A percentile compares a stretch with the other conserved stretches of the same genome.
phyloP scores from a whole-genome alignment of 2,113 vertebrate species.

The Paraplagusia blochii region DNA sequence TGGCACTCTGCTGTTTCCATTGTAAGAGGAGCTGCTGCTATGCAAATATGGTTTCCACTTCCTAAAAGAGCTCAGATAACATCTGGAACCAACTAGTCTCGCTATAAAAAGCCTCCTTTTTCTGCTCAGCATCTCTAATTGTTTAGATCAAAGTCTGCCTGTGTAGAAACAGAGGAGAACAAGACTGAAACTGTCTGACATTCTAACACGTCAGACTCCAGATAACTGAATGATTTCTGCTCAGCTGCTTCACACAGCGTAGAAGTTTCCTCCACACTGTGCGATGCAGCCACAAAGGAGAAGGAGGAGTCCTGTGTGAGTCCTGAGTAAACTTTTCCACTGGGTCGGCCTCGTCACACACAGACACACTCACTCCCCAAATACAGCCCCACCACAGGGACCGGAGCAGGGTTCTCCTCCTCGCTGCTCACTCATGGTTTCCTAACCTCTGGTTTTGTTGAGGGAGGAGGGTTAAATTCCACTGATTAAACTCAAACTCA shows the following conservation, averaged over 20 bases:
- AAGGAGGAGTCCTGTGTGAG: constrained; percentile 37
- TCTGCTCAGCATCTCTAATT: constrained; percentile 37
- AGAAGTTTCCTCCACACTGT: constrained; percentile 21
- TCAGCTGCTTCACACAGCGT: constrained; percentile 5
- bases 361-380: constrained; percentile 47
- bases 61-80: constrained; percentile 20
- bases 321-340: constrained; percentile 68
- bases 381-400: constrained; percentile 24
- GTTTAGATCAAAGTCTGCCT: constrained; percentile 17
- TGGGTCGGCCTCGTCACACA: constrained; percentile 20
- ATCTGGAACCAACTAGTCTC: constrained; percentile 53
- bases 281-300: constrained; percentile 23
- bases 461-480: too few species aligned
- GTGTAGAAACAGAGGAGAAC: neutral
- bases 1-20: too few species aligned
- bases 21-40: neutral
- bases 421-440: too few species aligned
- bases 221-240: neutral
- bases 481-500: too few species aligned
- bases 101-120: constrained; percentile 29
- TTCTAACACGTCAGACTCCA: neutral
- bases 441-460: too few species aligned
- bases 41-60: neutral
- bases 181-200: neutral
- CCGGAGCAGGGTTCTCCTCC: constrained; percentile 22